Evolutionary conservation across 2,113 vertebrate genomes (phyloP).

Genomic region (Notarius quadriscutis): DNA sequence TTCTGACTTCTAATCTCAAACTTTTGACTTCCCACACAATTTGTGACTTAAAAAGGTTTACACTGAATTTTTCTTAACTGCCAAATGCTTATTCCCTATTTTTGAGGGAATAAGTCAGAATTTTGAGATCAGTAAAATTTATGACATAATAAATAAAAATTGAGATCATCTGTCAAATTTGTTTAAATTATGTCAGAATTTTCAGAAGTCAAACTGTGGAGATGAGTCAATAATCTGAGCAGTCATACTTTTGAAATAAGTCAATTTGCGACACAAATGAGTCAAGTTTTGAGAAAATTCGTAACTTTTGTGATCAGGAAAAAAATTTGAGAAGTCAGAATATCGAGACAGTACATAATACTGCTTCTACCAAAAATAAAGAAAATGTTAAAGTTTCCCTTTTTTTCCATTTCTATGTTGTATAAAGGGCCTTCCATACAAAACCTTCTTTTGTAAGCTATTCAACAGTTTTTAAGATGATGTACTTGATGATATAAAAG

Average conservation of each 20-base stretch:
- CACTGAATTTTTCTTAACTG: background rate
- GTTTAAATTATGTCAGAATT: no score
- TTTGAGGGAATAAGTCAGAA: background rate
- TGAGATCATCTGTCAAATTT: no score
- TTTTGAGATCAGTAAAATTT: background rate
- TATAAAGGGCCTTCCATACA: background rate
- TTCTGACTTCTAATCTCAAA: background rate
- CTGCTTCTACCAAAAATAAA: background rate
- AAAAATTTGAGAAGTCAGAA: background rate
- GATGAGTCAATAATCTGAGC: background rate
- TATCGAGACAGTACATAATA: background rate
- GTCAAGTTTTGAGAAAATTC: background rate
- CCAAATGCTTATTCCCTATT: background rate
- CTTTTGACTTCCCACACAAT: background rate
- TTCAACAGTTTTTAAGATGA: background rate
- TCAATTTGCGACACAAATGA: no score
- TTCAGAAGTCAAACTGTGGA: no score
- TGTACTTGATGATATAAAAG: background rate
- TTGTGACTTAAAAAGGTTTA: background rate
- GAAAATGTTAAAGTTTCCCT: background rate
- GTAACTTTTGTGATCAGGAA: background rate
- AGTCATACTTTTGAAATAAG: background rate
- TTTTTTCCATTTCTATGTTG: background rate
- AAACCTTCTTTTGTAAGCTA: background rate
- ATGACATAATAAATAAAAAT: no score